phyloP scores from a whole-genome alignment of 2,888 invertebrate genomes.

The Pocota personata region DNA sequence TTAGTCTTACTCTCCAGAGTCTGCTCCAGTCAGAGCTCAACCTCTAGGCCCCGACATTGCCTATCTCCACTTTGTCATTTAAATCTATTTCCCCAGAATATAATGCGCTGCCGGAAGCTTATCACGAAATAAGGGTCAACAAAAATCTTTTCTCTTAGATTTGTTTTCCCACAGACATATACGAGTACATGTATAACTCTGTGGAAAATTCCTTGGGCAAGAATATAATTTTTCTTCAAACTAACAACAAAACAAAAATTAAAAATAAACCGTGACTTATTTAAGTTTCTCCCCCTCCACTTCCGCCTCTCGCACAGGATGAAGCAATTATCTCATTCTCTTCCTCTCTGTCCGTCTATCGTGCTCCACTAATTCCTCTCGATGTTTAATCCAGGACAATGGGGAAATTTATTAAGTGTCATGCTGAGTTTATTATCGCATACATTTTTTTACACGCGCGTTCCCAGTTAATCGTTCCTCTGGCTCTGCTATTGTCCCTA shows the following conservation, averaged over 20 bases:
- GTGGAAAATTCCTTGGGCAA: conserved; percentile 6
- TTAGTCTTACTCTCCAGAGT: background rate
- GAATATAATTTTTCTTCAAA: background rate
- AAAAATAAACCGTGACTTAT: conserved; percentile 29
- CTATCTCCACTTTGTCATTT: conserved; percentile 43
- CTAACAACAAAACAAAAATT: background rate
- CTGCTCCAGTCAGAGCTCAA: background rate
- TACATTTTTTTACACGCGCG: conserved; percentile 3
- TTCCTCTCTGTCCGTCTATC: conserved; percentile 16
- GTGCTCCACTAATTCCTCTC: conserved; percentile 56
- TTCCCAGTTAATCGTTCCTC: conserved; percentile 45
- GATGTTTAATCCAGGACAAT: conserved; percentile 68
- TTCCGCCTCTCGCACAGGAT: conserved; percentile 11
- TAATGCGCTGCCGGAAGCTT: conserved; percentile 43
- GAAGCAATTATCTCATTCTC: conserved; percentile 57
- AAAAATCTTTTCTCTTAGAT: conserved; percentile 15
- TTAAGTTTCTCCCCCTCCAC: conserved; percentile 16
- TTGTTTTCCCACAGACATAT: conserved; percentile 7
- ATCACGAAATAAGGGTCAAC: conserved; percentile 51
- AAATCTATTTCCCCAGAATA: conserved; percentile 26
- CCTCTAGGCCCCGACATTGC: background rate
- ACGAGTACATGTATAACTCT: background rate
- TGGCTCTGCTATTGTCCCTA: conserved; percentile 65
- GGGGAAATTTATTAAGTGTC: conserved; percentile 68
- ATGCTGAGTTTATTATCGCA: conserved; percentile 64